These are phyloP conservation scores for Sebastes oblongus DNA, from an alignment of 2,797 vertebrate genomes.

Conservation along the genomic window DNA sequence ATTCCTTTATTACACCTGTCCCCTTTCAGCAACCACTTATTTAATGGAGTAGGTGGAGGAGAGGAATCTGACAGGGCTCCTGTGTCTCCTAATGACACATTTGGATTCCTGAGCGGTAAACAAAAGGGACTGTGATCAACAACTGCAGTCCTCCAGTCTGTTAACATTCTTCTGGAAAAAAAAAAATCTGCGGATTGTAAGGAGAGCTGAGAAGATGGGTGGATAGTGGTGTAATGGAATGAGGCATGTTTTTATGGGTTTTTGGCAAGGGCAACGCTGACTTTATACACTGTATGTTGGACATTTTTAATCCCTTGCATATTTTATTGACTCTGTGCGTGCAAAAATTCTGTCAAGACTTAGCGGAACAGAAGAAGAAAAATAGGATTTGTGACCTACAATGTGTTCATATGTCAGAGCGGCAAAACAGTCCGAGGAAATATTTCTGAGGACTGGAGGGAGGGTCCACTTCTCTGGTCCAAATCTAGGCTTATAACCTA, in stretches of 20 bases:
- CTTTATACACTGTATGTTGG: not conserved
- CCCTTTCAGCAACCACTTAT: slow-evolving; percentile 39
- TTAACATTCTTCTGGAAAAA: slow-evolving; percentile 50
- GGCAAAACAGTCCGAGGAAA: slow-evolving; percentile 12
- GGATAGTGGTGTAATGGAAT: slow-evolving; percentile 42
- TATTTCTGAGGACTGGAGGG: slow-evolving; percentile 33
- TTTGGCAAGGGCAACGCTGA: slow-evolving; percentile 10
- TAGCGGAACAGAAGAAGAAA: not conserved
- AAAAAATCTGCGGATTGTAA: slow-evolving; percentile 28
- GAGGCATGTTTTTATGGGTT: slow-evolving; percentile 53
- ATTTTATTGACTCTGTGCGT: slow-evolving; percentile 21
- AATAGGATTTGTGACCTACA: slow-evolving; percentile 9
- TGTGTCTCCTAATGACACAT: slow-evolving; percentile 22
- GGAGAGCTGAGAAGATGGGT: slow-evolving; percentile 13
- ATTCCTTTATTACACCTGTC: not conserved
- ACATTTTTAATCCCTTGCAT: slow-evolving; percentile 22
- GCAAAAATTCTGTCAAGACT: not conserved
- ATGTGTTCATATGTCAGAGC: slow-evolving; percentile 11
- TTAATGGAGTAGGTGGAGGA: slow-evolving; percentile 14
- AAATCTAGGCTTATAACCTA: slow-evolving; percentile 35
- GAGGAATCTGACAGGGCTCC: slow-evolving; percentile 18
- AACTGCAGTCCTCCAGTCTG: slow-evolving; percentile 20
- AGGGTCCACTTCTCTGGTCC: slow-evolving; percentile 28
- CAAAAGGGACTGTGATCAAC: slow-evolving; percentile 44
- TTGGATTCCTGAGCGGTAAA: slow-evolving; percentile 42